These are phyloP conservation scores for Thunnus maccoyii DNA, from an alignment of 2,113 vertebrate species.

Conservation along the genomic window DNA sequence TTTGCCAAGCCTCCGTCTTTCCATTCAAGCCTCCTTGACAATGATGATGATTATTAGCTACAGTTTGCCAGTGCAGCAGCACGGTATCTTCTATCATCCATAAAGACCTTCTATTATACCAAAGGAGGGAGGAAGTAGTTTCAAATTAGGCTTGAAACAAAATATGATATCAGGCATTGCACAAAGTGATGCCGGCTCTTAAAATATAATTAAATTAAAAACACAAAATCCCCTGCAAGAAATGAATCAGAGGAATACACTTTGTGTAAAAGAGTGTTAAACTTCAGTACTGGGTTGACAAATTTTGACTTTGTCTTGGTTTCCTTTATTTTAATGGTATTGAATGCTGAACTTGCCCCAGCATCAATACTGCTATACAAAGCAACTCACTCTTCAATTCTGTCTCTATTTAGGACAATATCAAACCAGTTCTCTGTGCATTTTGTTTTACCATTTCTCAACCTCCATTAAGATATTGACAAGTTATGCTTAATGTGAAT, in stretches of 20 bases:
- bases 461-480: too few relatives aligned
- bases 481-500: not conserved
- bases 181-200: not conserved
- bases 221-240: not conserved
- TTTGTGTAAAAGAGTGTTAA: not conserved
- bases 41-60: conserved; percentile 61
- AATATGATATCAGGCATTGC: conserved; percentile 29
- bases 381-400: too few relatives aligned
- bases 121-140: conserved; percentile 36
- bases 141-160: conserved; percentile 44
- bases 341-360: not conserved
- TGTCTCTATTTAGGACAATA: too few relatives aligned
- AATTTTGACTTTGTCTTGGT: not conserved
- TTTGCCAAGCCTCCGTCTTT: conserved; percentile 67
- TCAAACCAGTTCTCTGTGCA: too few relatives aligned
- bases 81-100: conserved; percentile 66
- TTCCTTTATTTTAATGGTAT: not conserved
- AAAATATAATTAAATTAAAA: conserved; percentile 1
- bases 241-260: not conserved
- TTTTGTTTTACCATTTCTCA: too few relatives aligned
- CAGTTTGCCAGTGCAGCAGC: conserved; percentile 66
- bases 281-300: not conserved
- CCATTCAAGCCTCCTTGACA: conserved; percentile 58
- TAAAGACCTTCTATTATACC: conserved; percentile 44
- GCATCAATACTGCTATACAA: too few relatives aligned